Conservation (phyloP, 2,113 vertebrate species). For the Mungos mungo region DNA sequence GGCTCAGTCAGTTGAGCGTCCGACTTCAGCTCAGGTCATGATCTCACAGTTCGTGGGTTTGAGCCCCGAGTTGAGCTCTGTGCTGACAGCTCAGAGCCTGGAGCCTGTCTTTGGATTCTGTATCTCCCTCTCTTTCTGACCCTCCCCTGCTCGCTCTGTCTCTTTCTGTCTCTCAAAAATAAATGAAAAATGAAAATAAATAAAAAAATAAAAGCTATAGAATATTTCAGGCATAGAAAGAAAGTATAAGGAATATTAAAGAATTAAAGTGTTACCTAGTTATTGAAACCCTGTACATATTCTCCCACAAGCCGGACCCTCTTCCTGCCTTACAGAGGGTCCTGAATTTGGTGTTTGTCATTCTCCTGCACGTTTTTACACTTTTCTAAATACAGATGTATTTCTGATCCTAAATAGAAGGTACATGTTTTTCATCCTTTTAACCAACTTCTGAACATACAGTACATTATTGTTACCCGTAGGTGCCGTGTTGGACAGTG, state of each 20-base stretch:
- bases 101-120: no score
- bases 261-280: not conserved
- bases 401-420: not conserved
- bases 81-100: no score
- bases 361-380: not conserved
- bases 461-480: not conserved
- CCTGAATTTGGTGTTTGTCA: not conserved
- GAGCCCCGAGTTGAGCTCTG: no score
- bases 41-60: no score
- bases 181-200: no score
- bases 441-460: not conserved
- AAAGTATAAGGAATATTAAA: not conserved
- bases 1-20: no score
- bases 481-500: not conserved
- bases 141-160: no score
- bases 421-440: not conserved
- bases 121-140: no score
- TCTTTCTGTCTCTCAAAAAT: no score
- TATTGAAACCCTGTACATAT: not conserved
- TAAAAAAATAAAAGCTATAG: not conserved
- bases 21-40: no score
- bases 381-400: not conserved
- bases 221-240: not conserved
- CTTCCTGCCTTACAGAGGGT: not conserved
- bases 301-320: not conserved